Evolutionary conservation across 2,888 invertebrate species (phyloP).

Genomic region (Alitta virens): DNA sequence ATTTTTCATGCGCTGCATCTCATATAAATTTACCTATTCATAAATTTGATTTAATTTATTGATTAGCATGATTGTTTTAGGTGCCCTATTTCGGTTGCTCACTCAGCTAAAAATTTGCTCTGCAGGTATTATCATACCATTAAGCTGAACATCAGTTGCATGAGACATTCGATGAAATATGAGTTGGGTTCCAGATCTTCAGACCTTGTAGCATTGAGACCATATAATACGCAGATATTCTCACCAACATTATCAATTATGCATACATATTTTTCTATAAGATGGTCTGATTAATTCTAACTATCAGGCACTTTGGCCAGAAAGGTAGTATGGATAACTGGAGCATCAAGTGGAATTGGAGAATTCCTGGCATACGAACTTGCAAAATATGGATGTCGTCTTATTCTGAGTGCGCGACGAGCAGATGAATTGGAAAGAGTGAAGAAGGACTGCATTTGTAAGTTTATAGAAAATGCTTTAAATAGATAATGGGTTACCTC

Average conservation of each 20-base stretch:
- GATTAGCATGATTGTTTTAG: constrained; percentile 33
- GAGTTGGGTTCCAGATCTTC: too few species aligned
- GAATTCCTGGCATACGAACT: constrained; percentile 68
- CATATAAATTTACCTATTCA: not conserved
- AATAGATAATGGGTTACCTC: too few species aligned
- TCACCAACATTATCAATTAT: too few species aligned
- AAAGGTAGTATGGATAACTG: constrained; percentile 80
- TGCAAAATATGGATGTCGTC: constrained; percentile 67
- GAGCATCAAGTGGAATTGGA: constrained; percentile 82
- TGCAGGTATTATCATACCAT: too few species aligned
- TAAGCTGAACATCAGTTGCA: too few species aligned
- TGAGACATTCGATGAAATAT: too few species aligned
- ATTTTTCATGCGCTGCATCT: too few species aligned
- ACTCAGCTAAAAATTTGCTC: constrained; percentile 73
- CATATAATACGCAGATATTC: too few species aligned
- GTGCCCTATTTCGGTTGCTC: constrained; percentile 46
- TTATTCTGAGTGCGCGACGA: constrained; percentile 70
- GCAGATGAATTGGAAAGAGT: constrained; percentile 67
- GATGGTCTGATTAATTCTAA: not conserved
- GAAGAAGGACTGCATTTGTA: constrained; percentile 66
- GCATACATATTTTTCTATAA: not conserved
- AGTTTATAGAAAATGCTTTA: too few species aligned
- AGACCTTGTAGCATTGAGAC: too few species aligned
- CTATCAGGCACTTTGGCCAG: constrained; percentile 62
- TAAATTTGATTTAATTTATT: too few species aligned